Evolutionary conservation across 35 echinoderm and acorn worm genomes (phyloP).

Genomic region (Diadema setosum): DNA sequence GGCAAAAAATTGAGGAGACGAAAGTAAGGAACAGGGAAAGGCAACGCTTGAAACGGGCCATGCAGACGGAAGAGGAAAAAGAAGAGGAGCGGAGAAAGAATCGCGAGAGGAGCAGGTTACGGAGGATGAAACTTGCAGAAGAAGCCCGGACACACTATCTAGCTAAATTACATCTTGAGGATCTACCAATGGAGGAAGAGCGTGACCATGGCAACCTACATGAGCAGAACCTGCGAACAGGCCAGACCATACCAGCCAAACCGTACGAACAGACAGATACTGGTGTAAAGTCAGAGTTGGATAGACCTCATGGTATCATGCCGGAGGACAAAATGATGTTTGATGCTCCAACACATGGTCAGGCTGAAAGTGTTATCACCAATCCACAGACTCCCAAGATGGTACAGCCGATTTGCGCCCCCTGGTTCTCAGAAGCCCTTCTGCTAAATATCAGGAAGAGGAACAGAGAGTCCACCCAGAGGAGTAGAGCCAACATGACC

Average conservation of each 20-base stretch:
- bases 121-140: not conserved
- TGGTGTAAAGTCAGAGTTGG: not conserved
- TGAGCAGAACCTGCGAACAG: not conserved
- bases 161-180: no score
- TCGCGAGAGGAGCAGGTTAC: not conserved
- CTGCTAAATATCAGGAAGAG: not conserved
- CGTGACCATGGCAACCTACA: not conserved
- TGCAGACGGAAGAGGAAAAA: not conserved
- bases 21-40: not conserved
- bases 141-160: not conserved
- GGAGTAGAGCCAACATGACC: not conserved
- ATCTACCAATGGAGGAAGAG: not conserved
- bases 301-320: not conserved
- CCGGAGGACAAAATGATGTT: not conserved
- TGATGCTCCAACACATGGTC: no score
- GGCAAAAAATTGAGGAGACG: not conserved
- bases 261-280: not conserved
- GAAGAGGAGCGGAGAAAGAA: conserved; percentile 1
- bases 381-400: not conserved
- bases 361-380: no score
- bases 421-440: not conserved
- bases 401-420: not conserved
- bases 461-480: not conserved
- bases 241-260: not conserved
- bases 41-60: not conserved